Conservation (phyloP, 2,113 vertebrate species). For the Aegithalos caudatus region DNA sequence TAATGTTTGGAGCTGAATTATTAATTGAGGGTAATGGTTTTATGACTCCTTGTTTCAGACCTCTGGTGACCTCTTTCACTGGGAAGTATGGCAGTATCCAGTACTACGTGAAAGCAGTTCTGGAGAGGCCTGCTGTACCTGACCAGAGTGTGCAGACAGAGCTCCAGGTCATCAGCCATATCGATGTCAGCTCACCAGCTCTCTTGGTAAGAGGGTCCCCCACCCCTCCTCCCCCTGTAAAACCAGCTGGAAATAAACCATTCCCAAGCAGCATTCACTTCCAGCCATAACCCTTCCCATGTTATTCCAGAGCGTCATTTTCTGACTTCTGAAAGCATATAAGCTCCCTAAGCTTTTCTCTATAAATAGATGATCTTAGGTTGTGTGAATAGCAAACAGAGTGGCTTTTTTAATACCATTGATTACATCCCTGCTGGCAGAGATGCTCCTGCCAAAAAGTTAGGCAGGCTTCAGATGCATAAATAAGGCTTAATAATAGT, state of each 20-base stretch:
- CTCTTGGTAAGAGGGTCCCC: slow-evolving; percentile 71
- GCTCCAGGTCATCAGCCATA: slow-evolving; percentile 77
- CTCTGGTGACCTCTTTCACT: slow-evolving; percentile 79
- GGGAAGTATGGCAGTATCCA: slow-evolving; percentile 80
- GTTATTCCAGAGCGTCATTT: slow-evolving; percentile 26
- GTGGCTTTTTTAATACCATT: slow-evolving; percentile 60
- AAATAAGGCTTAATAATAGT: slow-evolving; percentile 73
- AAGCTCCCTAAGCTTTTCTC: slow-evolving; percentile 56
- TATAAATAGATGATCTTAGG: slow-evolving; percentile 65
- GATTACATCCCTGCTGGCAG: slow-evolving; percentile 64
- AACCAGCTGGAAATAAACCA: not conserved
- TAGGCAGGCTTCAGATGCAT: slow-evolving; percentile 63
- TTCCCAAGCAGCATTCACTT: not conserved
- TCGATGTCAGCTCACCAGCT: slow-evolving; percentile 79
- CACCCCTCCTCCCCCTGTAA: not conserved
- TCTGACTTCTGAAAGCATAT: slow-evolving; percentile 45
- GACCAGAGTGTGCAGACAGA: slow-evolving; percentile 73
- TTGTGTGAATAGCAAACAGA: slow-evolving; percentile 53
- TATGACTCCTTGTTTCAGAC: slow-evolving; percentile 63
- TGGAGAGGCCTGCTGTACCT: slow-evolving; percentile 73
- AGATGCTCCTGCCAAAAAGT: slow-evolving; percentile 72
- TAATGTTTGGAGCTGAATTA: not conserved
- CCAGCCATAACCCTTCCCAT: not conserved
- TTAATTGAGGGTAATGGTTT: not conserved
- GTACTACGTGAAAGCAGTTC: slow-evolving; percentile 75